Conservation (phyloP, 2,888 invertebrate species). For the Tetrapedia diversipes region DNA sequence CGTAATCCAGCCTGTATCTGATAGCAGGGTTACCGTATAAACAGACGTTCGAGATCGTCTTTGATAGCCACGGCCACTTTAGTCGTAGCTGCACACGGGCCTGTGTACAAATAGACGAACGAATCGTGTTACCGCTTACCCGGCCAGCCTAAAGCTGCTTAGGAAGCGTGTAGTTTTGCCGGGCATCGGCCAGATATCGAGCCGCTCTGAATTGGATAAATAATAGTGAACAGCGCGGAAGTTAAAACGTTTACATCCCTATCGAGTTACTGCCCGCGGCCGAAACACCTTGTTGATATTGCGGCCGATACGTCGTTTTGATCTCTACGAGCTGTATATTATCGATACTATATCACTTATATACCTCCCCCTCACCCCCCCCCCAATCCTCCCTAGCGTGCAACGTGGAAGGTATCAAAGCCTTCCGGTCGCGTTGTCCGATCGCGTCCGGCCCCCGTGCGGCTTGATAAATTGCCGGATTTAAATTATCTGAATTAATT, state of each 20-base stretch:
- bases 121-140: slow-evolving; percentile 61
- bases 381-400: too few species aligned
- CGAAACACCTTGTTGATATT: slow-evolving; percentile 52
- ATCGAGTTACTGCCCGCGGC: slow-evolving; percentile 43
- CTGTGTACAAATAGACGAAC: slow-evolving; percentile 62
- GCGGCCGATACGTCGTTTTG: slow-evolving; percentile 48
- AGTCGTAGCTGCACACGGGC: slow-evolving; percentile 34
- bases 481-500: slow-evolving; percentile 30
- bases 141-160: slow-evolving; percentile 41
- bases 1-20: slow-evolving; percentile 70
- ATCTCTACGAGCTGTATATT: slow-evolving; percentile 38
- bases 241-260: slow-evolving; percentile 50
- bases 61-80: slow-evolving; percentile 65
- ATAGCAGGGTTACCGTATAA: slow-evolving; percentile 68
- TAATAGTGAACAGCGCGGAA: slow-evolving; percentile 48
- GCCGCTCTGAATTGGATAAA: slow-evolving; percentile 51
- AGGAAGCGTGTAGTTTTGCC: slow-evolving; percentile 42
- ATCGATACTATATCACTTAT: slow-evolving; percentile 49
- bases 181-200: slow-evolving; percentile 46
- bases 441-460: neutral
- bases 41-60: slow-evolving; percentile 65
- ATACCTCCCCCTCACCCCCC: too few species aligned
- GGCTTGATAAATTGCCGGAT: slow-evolving; percentile 18
- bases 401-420: slow-evolving; percentile 17
- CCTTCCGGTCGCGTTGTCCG: slow-evolving; percentile 21